Evolutionary conservation across 1,140 invertebrate genomes (phyloP).

Genomic region (Acromyrmex heyeri): DNA sequence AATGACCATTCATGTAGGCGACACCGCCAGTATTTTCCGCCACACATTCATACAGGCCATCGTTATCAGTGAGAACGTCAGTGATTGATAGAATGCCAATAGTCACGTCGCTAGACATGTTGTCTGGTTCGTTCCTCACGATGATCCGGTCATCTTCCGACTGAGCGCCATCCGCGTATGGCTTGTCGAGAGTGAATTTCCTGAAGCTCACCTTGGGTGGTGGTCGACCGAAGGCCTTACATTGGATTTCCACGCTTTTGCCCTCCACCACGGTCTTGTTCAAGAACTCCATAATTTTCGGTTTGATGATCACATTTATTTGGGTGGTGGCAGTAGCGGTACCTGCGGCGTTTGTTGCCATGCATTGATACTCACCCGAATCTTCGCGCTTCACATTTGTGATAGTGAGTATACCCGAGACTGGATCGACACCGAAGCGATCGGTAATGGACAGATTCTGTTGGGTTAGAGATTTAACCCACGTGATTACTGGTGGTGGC

Average conservation of each 20-base stretch:
- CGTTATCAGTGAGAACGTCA: constrained; percentile 88
- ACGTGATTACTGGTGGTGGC: constrained; percentile 92
- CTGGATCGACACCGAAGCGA: constrained; percentile 91
- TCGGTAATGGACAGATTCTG: constrained; percentile 90
- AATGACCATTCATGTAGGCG: constrained; percentile 92
- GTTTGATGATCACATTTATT: constrained; percentile 91
- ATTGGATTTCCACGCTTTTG: constrained; percentile 90
- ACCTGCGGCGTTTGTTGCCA: constrained; percentile 94
- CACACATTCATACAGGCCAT: constrained; percentile 96
- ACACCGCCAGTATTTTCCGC: constrained; percentile 93
- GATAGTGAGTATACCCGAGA: constrained; percentile 91
- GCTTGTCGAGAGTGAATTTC: constrained; percentile 87
- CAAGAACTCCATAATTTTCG: constrained; percentile 92
- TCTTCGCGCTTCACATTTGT: constrained; percentile 92
- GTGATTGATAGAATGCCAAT: constrained; percentile 89
- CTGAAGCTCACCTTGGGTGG: constrained; percentile 92
- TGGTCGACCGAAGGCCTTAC: constrained; percentile 92
- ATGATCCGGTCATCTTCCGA: constrained; percentile 88
- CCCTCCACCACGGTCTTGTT: constrained; percentile 91
- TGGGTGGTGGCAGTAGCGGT: constrained; percentile 88
- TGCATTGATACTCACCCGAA: constrained; percentile 93
- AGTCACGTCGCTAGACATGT: constrained; percentile 88
- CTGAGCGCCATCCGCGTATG: constrained; percentile 89
- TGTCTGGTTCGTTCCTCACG: constrained; percentile 87
- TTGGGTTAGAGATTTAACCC: constrained; percentile 91